Evolutionary conservation across 2,797 vertebrate genomes (phyloP).

Genomic region (Molossus molossus): DNA sequence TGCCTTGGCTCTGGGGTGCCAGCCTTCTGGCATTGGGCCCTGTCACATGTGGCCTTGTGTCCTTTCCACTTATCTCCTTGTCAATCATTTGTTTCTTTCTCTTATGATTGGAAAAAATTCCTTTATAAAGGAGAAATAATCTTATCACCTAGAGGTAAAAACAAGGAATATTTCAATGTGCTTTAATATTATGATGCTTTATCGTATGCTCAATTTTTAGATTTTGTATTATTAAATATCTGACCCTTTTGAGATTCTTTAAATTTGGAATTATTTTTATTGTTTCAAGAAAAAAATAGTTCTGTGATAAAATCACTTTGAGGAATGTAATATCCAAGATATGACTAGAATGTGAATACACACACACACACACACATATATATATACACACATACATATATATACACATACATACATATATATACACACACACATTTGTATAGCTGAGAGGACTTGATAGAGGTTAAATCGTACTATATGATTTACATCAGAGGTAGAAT

Average conservation of each 20-base stretch:
- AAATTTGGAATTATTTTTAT: neutral
- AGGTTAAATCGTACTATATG: neutral
- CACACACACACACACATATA: neutral
- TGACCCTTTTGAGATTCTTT: neutral
- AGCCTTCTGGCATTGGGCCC: fast-evolving
- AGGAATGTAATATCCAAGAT: neutral
- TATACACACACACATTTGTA: neutral
- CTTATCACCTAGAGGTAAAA: neutral
- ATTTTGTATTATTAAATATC: neutral
- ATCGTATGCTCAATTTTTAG: neutral
- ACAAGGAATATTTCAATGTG: neutral
- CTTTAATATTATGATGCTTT: neutral
- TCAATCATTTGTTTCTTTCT: neutral
- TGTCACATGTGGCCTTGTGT: fast-evolving
- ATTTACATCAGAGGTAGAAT: neutral
- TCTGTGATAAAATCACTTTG: slow-evolving; percentile 8
- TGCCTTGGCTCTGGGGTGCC: fast-evolving
- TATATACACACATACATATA: neutral
- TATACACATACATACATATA: neutral
- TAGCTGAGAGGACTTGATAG: neutral
- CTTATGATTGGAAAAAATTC: neutral
- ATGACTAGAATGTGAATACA: neutral
- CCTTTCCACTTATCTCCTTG: neutral
- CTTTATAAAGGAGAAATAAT: neutral
- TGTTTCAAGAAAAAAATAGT: slow-evolving; percentile 21